Evolutionary conservation across 2,888 invertebrate species (phyloP), one percentile per base, ranked within the genome.

Genomic region (Alviniconcha strummeri): DNA sequence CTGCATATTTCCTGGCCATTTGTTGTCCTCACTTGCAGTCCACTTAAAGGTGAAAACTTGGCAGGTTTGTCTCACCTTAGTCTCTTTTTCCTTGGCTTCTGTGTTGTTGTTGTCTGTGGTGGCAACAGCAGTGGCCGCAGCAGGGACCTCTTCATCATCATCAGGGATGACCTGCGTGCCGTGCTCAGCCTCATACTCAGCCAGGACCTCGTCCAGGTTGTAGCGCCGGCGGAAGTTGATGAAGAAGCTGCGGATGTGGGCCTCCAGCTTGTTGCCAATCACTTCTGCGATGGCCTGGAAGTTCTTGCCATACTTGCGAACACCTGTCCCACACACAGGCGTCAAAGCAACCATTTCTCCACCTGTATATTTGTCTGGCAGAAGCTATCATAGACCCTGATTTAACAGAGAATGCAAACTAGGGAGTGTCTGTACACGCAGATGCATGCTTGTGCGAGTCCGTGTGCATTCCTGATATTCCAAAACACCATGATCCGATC

Each of bases 251-350:
- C 98, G 96, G 77, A 99, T 95, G 93, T 98, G 98, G 80, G 96
- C 96, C 94, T 98, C 98, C 0, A 97, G 98, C 95, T 99, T 99
- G 81, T 98, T 99, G 86, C 98, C 98, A 88, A 99, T 95, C 15
- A 98, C 96, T 93, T 98, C 98, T 19, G 99, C 98, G 88, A 99
- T 98, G 60, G 98, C 97, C 94, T 97, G 96, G 94, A 97, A 98
- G 94, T 98, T 97, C 95, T 97, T 96, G 72, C 95, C 95, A 92
- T 95, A 95, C 88, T 95, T 95, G 57, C 95, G 92, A 57, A 95
- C 94, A 85, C 96, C 96, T 96, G 85, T 9, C 80, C 52, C 19
- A 74, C 15, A 60, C 11, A 36, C 8, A 79, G 6, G n/a, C 69
- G n/a, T 17, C 69, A 69, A 36, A 36, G 36, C 36, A 36, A 36